Evolutionary conservation across 2,888 invertebrate species (phyloP), one percentile per base, ranked within the genome.

Genomic region (Formica aserva): DNA sequence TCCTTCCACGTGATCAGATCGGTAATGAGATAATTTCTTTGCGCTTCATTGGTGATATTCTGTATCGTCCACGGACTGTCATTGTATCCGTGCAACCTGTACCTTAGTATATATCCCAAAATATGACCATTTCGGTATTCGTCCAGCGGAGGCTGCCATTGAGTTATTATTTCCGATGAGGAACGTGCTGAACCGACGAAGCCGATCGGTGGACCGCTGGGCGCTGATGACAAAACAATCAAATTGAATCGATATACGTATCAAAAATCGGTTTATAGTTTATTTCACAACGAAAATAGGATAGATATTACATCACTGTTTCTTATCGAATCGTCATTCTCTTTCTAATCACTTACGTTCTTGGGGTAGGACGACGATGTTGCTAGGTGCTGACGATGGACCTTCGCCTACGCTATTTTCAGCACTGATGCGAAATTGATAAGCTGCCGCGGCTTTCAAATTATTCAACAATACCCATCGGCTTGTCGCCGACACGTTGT

Each of bases 1-100:
- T 99, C 98, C 94, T 99, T 98, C 99, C 99, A 99, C 0, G 99
- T 99, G 84, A 99, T 99, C 86, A 99, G 95, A 92, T 99, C 99
- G 91, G 97, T 97, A 78, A 99, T 98, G 1, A 98, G 96, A 93
- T 97, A 98, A 94, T 98, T 98, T 91, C 98, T 96, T 93, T 98
- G 98, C 0, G 98, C 98, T 94, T 98, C 98, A 94, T 99, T 98
- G 0, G 98, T 98, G 26, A 99, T 98, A 94, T 99, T 99, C 92
- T 98, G 97, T 92, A 96, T 96, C 5, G 97, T 98, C 99, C 99
- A 99, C 0, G 98, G 98, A 89, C 98, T 98, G 91, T 98, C 97
- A 89, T 97, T 98, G 95, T 99, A 99, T 0, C 99, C 99, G 88
- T 97, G 97, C 2, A 99, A 96, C 74, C 98, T 96, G 95, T 99